Percentiles rank a stretch among this genome's conserved stretches.
phyloP scores from a whole-genome alignment of 2,113 vertebrate species.

The Oenanthe melanoleuca region DNA sequence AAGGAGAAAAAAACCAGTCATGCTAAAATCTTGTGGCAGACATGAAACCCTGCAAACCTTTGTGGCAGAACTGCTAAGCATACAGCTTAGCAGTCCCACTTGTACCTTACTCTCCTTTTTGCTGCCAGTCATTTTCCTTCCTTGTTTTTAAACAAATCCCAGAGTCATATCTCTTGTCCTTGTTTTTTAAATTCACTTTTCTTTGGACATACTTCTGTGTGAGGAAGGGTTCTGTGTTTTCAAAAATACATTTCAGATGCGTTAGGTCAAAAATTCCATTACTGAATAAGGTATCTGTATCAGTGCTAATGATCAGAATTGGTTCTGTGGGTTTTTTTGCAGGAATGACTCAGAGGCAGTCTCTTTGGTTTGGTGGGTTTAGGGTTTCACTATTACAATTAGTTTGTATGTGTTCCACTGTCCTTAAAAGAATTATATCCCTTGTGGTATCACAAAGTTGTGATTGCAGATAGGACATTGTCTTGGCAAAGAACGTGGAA shows the following conservation, averaged over 20 bases:
- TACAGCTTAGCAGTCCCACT: not conserved
- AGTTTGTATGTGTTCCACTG: not conserved
- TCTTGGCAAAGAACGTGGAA: not conserved
- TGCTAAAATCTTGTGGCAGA: not conserved
- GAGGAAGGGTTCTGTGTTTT: not conserved
- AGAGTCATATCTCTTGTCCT: not conserved
- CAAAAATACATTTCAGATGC: not conserved
- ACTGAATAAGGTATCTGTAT: not conserved
- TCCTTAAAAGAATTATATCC: not conserved
- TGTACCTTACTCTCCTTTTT: not conserved
- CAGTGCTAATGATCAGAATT: not conserved
- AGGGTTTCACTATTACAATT: not conserved
- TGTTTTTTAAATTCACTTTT: not conserved
- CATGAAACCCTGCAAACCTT: not conserved
- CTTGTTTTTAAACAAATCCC: not conserved
- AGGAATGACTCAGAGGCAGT: not conserved
- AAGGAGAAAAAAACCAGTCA: not conserved
- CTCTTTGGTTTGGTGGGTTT: not conserved
- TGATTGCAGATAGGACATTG: not conserved
- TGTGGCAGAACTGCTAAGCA: not conserved
- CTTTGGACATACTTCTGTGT: not conserved
- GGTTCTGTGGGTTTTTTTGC: not conserved
- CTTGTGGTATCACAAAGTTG: not conserved
- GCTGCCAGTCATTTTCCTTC: not conserved
- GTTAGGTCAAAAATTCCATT: not conserved